Evolutionary conservation across 2,888 invertebrate species (phyloP).

Genomic region (Steinernema hermaphroditum): DNA sequence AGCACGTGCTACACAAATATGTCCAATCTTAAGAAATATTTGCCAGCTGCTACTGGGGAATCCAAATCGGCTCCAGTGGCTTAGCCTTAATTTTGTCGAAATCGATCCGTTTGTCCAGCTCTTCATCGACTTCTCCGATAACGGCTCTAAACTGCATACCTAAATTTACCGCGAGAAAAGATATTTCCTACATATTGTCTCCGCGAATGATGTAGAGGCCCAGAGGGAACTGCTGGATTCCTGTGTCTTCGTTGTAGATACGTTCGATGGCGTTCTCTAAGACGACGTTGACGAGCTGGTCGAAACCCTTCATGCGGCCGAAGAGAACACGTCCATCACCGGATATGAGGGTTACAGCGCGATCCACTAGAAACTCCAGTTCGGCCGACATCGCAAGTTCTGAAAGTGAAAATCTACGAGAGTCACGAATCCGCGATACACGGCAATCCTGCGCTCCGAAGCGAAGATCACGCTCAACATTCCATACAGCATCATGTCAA

Average conservation of each 20-base stretch:
- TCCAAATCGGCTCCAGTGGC: constrained; percentile 70
- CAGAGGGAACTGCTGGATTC: constrained; percentile 90
- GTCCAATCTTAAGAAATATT: neutral
- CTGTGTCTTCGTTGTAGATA: constrained; percentile 79
- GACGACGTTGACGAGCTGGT: constrained; percentile 97
- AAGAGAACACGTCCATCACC: constrained; percentile 94
- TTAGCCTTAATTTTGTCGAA: constrained; percentile 71
- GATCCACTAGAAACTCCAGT: constrained; percentile 59
- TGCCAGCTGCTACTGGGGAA: constrained; percentile 30
- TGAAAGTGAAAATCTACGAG: neutral
- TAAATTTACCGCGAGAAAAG: too few species aligned
- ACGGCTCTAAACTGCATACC: constrained; percentile 71
- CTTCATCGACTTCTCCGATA: constrained; percentile 72
- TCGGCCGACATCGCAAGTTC: constrained; percentile 53
- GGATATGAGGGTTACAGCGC: constrained; percentile 82
- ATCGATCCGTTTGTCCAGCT: constrained; percentile 71
- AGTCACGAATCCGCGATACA: neutral
- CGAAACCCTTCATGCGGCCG: constrained; percentile 95
- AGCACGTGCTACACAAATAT: neutral
- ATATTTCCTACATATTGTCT: constrained; percentile 90
- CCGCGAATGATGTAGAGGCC: constrained; percentile 96
- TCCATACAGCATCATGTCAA: too few species aligned
- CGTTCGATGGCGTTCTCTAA: constrained; percentile 96
- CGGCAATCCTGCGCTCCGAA: too few species aligned
- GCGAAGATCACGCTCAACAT: too few species aligned